Conservation (phyloP, 37 sponge, comb jelly and placozoan species). For the Ianthella basta region DNA sequence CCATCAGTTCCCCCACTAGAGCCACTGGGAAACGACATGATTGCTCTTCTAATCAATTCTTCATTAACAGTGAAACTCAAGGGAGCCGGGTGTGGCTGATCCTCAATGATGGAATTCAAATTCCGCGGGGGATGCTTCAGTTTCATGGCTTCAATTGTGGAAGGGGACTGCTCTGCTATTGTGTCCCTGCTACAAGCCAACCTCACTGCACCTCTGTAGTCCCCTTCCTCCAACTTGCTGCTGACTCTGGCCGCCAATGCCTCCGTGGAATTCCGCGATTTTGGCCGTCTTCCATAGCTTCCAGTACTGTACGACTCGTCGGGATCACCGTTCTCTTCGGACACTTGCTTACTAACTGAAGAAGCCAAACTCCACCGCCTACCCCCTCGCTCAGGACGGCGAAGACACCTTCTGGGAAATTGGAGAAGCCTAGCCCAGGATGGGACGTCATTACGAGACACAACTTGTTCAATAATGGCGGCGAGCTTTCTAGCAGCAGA, state of each 20-base stretch:
- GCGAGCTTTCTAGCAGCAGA: not conserved
- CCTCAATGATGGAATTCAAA: not conserved
- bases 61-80: not conserved
- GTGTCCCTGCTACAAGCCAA: constrained; percentile 2
- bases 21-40: constrained; percentile 2
- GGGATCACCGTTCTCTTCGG: not conserved
- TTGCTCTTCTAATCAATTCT: not conserved
- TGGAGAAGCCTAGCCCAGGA: not conserved
- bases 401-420: not conserved
- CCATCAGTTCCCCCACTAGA: constrained; percentile 48
- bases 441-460: not conserved
- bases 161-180: not conserved
- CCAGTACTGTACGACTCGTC: not conserved
- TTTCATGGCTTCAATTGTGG: not conserved
- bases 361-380: not conserved
- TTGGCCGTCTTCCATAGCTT: not conserved
- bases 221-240: not conserved
- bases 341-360: not conserved
- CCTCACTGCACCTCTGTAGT: constrained; percentile 2
- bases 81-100: not conserved
- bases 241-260: not conserved
- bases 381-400: not conserved
- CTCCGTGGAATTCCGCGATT: not conserved
- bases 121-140: constrained; percentile 1
- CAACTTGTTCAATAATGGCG: not conserved